Base-by-base conservation (phyloP, 2,888 invertebrate species). In the Anthrax anthrax region DNA sequence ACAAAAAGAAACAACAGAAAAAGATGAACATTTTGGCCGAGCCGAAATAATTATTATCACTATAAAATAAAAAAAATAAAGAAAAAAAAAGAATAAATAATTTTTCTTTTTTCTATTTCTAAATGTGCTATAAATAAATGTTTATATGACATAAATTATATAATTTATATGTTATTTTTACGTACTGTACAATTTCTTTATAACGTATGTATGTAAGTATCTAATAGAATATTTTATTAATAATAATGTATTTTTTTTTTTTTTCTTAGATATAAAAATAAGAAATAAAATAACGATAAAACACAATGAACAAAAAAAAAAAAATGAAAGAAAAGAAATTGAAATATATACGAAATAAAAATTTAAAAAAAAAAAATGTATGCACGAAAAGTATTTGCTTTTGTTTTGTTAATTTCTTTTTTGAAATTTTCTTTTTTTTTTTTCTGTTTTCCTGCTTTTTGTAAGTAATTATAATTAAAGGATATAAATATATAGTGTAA, bases 91-190 rank as follows among this genome's bases (percentile, higher is more conserved):
- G 8, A 19, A 23, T 19, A 14, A 19, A 14, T 12, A 32, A 32
- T 12, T 32, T 32, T 38, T 18, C 16, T n/a, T n/a, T n/a, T n/a
- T n/a, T n/a, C n/a, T n/a, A n/a, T n/a, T 12, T 38, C 9, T 6
- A 38, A 38, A 38, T 18, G 18, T 18, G 37, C 17, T 17, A 17
- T 18, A 38, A 17, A 39, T 47, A 32, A 37, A 32, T 43, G 39
- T 46, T 38, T 38, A 42, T 50, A 41, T 50, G 41, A 37, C 36
- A 39, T 50, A 47, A 50, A 42, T 50, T 47, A 50, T 50, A 45
- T 43, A 47, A 46, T 48, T 50, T 46, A 50, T 48, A 44, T 46
- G 47, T 48, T 48, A 38, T 43, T 44, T 38, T 39, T 38, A 44
- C 16, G 23, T 23, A 23, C 23, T 23, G 4, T 8, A 23, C 8